Percentiles rank a stretch among this genome's conserved stretches.
Conservation (phyloP, 2,888 invertebrate species). For the Esperia sulphurella region DNA sequence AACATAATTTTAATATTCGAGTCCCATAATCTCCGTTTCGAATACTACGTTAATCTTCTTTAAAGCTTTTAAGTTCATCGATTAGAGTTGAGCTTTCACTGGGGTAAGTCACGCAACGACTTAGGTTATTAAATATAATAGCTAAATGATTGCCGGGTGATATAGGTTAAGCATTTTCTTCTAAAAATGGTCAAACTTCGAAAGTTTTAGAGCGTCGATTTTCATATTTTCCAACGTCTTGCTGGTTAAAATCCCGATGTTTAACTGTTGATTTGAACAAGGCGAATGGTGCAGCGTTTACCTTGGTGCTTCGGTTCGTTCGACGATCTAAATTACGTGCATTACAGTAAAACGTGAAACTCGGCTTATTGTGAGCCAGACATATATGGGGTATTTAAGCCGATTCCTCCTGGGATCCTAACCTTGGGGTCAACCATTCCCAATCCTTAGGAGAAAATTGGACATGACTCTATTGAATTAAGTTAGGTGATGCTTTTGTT, state of each 20-base stretch:
- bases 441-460: conserved; percentile 47
- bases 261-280: conserved; percentile 3
- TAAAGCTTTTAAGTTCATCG: conserved; percentile 54
- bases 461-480: conserved; percentile 42
- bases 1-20: conserved; percentile 49
- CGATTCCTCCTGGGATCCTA: conserved; percentile 38
- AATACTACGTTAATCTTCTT: conserved; percentile 38
- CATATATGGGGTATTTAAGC: conserved; percentile 53
- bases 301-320: conserved; percentile 9
- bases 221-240: conserved; percentile 6
- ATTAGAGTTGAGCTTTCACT: conserved; percentile 58
- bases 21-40: conserved; percentile 35
- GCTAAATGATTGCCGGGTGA: conserved; percentile 22
- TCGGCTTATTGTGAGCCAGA: conserved; percentile 49
- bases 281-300: conserved; percentile 4
- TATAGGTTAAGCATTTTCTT: conserved; percentile 14
- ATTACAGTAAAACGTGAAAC: conserved; percentile 55
- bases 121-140: conserved; percentile 33
- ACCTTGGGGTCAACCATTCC: conserved; percentile 41
- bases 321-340: conserved; percentile 45
- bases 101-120: conserved; percentile 55
- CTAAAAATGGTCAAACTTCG: conserved; percentile 9
- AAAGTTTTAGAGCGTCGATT: conserved; percentile 11
- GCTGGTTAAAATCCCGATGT: conserved; percentile 4
- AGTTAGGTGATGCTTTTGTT: conserved; percentile 38